Evolutionary conservation across 2,888 invertebrate genomes (phyloP), one percentile per base, ranked within the genome.

Genomic region (Resseliella maxima): DNA sequence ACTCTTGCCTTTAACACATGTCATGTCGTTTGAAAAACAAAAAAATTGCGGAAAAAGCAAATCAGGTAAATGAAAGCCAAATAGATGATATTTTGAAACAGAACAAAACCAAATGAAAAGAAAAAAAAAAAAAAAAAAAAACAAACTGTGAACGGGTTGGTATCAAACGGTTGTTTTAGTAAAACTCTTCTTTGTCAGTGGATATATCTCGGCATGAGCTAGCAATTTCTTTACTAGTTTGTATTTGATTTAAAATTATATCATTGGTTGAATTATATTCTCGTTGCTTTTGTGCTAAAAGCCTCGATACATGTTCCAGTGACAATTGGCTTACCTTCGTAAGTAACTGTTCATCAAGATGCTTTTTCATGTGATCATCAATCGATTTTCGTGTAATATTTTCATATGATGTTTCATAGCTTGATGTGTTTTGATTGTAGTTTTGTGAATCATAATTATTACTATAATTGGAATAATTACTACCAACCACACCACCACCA

Each of bases 261-360:
- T 87, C 87, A 86, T 86, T 87, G 31, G 85, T 87, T 35, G 87
- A 72, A 46, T 86, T 54, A 21, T 59, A 86, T 72, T 87, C 86
- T 8, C 41, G 21, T 87, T 88, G 88, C 59, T 87, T 88, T 87
- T 86, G 87, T 50, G 86, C 85, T 36, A 86, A 31, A n/a, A 86
- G 35, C 81, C 85, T 85, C 38, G 83, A 85, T 18, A 87, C 85
- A 83, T 85, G 85, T 27, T 86, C 86, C 85, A 88, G 87, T 85
- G 88, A 87, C 81, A 88, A 86, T 86, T 88, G 87, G 88, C 88
- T 88, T 88, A 88, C 88, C 88, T 88, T 88, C 45, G 87, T 88
- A n/a, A 87, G 27, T 86, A 88, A 86, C 86, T 88, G 88, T 85
- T 88, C 88, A 86, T 88, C 88, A 35, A 88, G 87, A 87, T 88